Evolutionary conservation across 2,113 vertebrate species (phyloP).

Genomic region (Sprattus sprattus): DNA sequence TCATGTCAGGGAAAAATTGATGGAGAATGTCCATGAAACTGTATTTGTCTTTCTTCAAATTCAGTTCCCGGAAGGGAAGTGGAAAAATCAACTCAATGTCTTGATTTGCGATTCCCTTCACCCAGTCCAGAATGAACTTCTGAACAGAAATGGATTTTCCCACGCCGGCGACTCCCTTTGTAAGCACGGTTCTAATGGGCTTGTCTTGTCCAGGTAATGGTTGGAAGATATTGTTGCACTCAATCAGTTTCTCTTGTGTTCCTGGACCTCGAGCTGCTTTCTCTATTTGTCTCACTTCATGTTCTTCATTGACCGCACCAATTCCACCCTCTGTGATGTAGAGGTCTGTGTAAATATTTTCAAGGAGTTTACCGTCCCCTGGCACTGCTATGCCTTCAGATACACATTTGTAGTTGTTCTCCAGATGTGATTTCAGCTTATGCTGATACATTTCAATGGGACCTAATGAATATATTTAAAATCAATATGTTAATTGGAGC

Average conservation of each 20-base stretch:
- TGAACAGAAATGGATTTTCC: slow-evolving; percentile 28
- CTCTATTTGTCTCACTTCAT: neutral
- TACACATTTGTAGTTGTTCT: neutral
- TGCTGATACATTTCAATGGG: neutral
- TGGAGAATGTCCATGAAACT: slow-evolving; percentile 35
- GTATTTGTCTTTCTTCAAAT: neutral
- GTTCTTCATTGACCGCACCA: slow-evolving; percentile 5
- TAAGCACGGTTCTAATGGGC: slow-evolving; percentile 29
- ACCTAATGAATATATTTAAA: neutral
- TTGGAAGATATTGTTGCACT: slow-evolving; percentile 23
- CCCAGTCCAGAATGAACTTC: slow-evolving; percentile 41
- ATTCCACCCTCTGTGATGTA: slow-evolving; percentile 3
- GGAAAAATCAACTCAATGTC: slow-evolving; percentile 31
- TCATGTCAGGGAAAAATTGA: slow-evolving; percentile 31
- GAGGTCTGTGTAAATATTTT: neutral
- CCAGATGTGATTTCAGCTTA: neutral
- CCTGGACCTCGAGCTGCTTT: neutral
- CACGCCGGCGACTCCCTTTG: slow-evolving; percentile 15
- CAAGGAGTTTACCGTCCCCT: neutral
- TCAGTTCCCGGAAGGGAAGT: slow-evolving; percentile 41
- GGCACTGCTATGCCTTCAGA: neutral
- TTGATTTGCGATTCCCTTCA: slow-evolving; percentile 13
- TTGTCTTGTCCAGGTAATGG: neutral
- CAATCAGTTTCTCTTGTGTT: neutral
- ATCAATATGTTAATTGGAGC: neutral